A percentile compares a stretch with the other conserved stretches of the same genome.
Evolutionary conservation across 2,888 invertebrate species (phyloP).

Genomic region (Leptinotarsa haldemani): DNA sequence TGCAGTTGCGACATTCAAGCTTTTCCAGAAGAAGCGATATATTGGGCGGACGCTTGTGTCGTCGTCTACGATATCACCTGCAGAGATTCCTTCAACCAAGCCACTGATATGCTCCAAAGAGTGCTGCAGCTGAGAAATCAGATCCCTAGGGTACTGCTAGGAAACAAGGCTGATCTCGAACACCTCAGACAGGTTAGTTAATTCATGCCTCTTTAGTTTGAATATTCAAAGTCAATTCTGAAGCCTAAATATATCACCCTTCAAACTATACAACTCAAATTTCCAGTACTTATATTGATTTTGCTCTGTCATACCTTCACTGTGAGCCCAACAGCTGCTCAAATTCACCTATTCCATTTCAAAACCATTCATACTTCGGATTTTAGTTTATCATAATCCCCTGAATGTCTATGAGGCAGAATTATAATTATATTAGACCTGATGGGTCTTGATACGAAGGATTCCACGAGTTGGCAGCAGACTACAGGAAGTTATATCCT

Average conservation of each 20-base stretch:
- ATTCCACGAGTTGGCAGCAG: too few species aligned
- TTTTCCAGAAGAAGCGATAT: constrained; percentile 72
- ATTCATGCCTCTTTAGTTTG: background rate
- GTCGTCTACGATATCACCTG: constrained; percentile 84
- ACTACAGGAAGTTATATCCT: too few species aligned
- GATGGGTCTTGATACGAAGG: too few species aligned
- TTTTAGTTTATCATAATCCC: too few species aligned
- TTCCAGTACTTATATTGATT: background rate
- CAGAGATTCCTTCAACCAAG: constrained; percentile 77
- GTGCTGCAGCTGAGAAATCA: constrained; percentile 67
- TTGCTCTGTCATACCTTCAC: background rate
- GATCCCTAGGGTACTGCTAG: constrained; percentile 74
- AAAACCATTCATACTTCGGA: too few species aligned
- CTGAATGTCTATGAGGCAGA: too few species aligned
- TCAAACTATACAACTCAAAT: background rate
- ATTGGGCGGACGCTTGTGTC: constrained; percentile 84
- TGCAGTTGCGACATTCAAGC: constrained; percentile 74
- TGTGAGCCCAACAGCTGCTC: too few species aligned
- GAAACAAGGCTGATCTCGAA: constrained; percentile 84
- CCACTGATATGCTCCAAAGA: constrained; percentile 73
- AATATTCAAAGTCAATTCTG: background rate
- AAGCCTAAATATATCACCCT: background rate
- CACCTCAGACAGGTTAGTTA: constrained; percentile 77
- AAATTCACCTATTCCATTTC: too few species aligned
- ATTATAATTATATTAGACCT: too few species aligned